Evolutionary conservation across 37 sponge, comb jelly and placozoan species (phyloP), one percentile per base, ranked within the genome.

Genomic region (Tethya wilhelma): DNA sequence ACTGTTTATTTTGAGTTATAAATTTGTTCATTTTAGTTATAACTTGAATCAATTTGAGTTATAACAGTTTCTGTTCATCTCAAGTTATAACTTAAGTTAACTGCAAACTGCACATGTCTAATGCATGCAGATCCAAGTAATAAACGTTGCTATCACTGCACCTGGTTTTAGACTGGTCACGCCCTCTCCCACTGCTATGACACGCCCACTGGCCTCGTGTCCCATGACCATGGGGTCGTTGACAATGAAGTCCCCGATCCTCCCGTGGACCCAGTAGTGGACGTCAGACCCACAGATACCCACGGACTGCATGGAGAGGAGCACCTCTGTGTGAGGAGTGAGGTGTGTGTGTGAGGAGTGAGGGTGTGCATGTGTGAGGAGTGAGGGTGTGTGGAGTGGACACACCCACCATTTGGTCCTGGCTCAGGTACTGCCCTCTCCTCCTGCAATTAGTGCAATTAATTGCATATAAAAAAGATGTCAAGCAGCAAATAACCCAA

Each of bases 221-320:
- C 98, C 98, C 86, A 98, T 78, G 8, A 94, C 90, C 93, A 94
- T 92, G 34, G 98, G 95, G 28, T 73, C 79, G 38, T 67, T 84
- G 55, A 98, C 89, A 25, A 98, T 68, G 72, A 93, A 98, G 89
- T 98, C 98, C n/a, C 98, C 98, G 38, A 94, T 94, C 46, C 84
- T 75, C 0, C 98, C 98, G 55, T 79, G 29, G 25, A 72, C 71
- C 93, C 93, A 98, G 75, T 94, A 98, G 88, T 98, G 98, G 4
- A 98, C 98, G 59, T 98, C 98, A 39, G 93, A 90, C 14, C 95
- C 95, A 83, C 98, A 98, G 22, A 98, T 98, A 9, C 98, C 98
- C n/a, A 98, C 98, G 23, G 93, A 92, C 56, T 82, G 83, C 87
- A 98, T 90, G 9, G 78, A 73, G 0, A 98, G 72, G 32, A 89